Conservation (phyloP, 2,113 vertebrate species). For the Menidia beryllina region DNA sequence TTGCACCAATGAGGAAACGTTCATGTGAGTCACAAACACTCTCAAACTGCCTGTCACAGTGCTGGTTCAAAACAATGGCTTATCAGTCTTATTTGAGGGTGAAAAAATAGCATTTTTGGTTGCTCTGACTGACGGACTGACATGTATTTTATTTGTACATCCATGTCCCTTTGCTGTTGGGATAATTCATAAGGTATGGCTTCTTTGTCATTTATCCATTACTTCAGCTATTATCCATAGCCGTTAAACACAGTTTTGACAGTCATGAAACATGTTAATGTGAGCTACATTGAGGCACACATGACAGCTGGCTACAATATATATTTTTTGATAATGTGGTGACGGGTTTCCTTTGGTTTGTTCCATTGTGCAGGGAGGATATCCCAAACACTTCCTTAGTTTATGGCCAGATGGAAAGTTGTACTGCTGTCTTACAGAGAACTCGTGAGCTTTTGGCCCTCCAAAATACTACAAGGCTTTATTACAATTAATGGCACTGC, state of each 20-base stretch:
- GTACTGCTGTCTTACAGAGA: constrained; percentile 11
- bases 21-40: no score
- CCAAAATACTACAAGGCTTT: background rate
- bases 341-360: constrained; percentile 57
- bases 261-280: constrained; percentile 53
- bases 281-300: constrained; percentile 7
- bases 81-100: no score
- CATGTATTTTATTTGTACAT: no score
- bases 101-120: no score
- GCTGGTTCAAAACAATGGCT: no score
- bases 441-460: constrained; percentile 6
- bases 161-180: no score
- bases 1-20: no score
- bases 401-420: constrained; percentile 24
- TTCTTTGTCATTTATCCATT: no score
- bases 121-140: no score
- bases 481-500: background rate
- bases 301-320: constrained; percentile 5
- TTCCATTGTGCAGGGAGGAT: constrained; percentile 72
- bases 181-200: no score
- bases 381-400: constrained; percentile 71
- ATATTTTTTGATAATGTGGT: background rate
- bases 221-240: background rate
- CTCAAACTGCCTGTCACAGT: no score
- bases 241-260: constrained; percentile 40